phyloP scores from a whole-genome alignment of 2,113 vertebrate genomes.

The Apeltes quadracus region DNA sequence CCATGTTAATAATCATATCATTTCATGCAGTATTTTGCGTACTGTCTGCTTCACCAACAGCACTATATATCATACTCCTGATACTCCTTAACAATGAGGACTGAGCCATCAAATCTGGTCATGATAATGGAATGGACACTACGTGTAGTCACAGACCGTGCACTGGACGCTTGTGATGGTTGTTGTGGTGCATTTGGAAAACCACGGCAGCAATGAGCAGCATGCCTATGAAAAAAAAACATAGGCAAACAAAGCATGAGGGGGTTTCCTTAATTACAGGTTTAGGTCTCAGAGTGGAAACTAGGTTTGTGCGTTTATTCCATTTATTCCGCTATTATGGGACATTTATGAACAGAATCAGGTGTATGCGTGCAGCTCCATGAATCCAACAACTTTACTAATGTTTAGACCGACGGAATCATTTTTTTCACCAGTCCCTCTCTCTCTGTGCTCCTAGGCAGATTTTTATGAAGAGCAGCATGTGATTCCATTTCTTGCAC shows the following conservation, averaged over 20 bases:
- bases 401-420: too few relatives aligned
- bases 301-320: not conserved
- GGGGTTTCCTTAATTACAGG: not conserved
- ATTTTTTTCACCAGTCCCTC: not conserved
- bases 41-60: too few relatives aligned
- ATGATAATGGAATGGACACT: too few relatives aligned
- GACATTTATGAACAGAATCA: not conserved
- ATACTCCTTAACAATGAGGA: too few relatives aligned
- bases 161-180: too few relatives aligned
- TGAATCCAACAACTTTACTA: not conserved
- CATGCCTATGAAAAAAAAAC: not conserved
- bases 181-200: not conserved
- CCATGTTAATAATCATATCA: too few relatives aligned
- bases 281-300: not conserved
- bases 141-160: too few relatives aligned
- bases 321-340: not conserved
- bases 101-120: too few relatives aligned
- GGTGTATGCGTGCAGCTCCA: not conserved
- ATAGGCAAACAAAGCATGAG: not conserved
- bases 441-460: not conserved
- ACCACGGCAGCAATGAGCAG: too few relatives aligned
- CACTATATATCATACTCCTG: too few relatives aligned
- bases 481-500: conserved; percentile 27
- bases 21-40: too few relatives aligned
- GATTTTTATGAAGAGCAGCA: conserved; percentile 10